These are phyloP conservation scores for Cylloceria caligata DNA, from an alignment of 2,888 invertebrate species.

Conservation along the genomic window DNA sequence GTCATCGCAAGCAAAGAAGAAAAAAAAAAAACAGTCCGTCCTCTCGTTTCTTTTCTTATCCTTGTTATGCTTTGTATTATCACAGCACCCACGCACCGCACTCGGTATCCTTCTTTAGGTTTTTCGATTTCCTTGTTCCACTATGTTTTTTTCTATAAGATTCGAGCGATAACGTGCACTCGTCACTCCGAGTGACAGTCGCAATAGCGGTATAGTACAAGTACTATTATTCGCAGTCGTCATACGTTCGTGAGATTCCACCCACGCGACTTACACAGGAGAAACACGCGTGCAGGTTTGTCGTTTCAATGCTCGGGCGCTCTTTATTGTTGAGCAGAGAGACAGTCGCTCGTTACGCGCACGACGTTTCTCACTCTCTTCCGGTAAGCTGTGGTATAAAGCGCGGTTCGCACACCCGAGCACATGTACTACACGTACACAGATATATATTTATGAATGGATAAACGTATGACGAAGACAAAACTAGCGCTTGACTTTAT, in stretches of 20 bases:
- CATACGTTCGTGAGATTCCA: background rate
- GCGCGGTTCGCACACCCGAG: conserved; percentile 1
- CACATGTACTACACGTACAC: conserved; percentile 5
- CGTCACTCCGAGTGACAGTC: background rate
- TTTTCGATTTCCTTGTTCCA: background rate
- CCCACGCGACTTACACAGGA: background rate
- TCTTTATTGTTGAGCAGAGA: conserved; percentile 1
- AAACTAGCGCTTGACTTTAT: background rate
- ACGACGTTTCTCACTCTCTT: conserved; percentile 25
- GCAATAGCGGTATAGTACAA: background rate
- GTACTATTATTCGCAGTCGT: background rate
- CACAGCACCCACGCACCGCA: conserved; percentile 22
- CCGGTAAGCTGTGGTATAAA: conserved; percentile 26
- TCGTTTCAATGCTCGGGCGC: background rate
- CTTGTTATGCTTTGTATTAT: conserved; percentile 6
- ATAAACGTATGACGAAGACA: background rate
- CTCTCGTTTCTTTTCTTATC: conserved; percentile 7
- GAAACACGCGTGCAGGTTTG: background rate
- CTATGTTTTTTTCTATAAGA: background rate
- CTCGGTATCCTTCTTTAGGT: background rate
- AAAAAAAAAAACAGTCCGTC: background rate
- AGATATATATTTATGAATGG: conserved; percentile 5
- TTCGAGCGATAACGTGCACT: background rate
- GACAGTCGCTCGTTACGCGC: background rate
- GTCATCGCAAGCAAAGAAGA: background rate